Base-by-base conservation (phyloP, 2,888 invertebrate species). In the Horisme vitalbata region DNA sequence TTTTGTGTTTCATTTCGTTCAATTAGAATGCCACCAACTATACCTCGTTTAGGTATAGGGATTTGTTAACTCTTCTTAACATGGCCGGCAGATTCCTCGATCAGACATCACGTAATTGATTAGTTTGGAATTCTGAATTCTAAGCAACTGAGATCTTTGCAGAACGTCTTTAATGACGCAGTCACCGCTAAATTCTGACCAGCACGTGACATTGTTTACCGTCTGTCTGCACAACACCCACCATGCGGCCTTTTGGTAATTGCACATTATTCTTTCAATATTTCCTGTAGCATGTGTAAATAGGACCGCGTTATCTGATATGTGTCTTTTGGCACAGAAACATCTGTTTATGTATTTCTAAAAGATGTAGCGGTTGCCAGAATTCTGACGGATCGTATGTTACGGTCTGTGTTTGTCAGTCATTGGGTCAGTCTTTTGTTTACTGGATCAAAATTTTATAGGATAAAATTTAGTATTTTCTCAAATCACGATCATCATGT, bases 311-410 rank as follows among this genome's bases (percentile, higher is more conserved):
- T 33, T 41, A 41, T 15, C 10, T 13, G 37, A 35, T 34, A 23
- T 28, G 34, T 34, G 38, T 34, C n/a, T 34, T 34, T 48, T 48
- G 43, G 48, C 43, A 48, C 28, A 9, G n/a, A n/a, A n/a, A n/a
- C n/a, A n/a, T n/a, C n/a, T n/a, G n/a, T n/a, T n/a, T n/a, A n/a
- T n/a, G n/a, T n/a, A n/a, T n/a, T n/a, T n/a, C n/a, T n/a, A n/a
- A n/a, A n/a, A n/a, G n/a, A n/a, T n/a, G n/a, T n/a, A n/a, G n/a
- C n/a, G n/a, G n/a, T n/a, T n/a, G n/a, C n/a, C n/a, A n/a, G n/a
- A n/a, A n/a, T n/a, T 10, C 6, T 10, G 9, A 9, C 5, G 2
- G 20, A n/a, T n/a, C n/a, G n/a, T n/a, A n/a, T 38, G 14, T 18
- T 34, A 30, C 10, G 23, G 10, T 30, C 34, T 34, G 18, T 24